Conservation (phyloP, 2,888 invertebrate genomes). For the Ophion ellenae region DNA sequence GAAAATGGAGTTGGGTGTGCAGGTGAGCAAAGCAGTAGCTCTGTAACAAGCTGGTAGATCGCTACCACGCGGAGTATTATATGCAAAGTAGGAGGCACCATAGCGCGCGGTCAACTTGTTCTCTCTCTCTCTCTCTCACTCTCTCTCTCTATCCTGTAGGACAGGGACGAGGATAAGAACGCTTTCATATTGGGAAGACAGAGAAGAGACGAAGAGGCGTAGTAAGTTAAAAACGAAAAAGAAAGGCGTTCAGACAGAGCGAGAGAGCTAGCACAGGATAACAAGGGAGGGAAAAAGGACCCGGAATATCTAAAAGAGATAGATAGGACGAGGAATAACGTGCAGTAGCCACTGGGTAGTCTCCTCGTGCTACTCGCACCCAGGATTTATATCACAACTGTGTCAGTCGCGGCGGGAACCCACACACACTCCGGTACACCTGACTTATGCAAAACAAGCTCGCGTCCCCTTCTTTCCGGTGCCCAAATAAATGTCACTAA, state of each 20-base stretch:
- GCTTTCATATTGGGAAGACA: conserved; percentile 52
- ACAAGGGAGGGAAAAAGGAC: conserved; percentile 28
- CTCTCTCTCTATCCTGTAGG: conserved; percentile 18
- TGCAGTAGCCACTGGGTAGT: conserved; percentile 78
- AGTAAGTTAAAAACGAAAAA: conserved; percentile 63
- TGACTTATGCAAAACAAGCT: conserved; percentile 83
- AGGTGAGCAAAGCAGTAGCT: conserved; percentile 67
- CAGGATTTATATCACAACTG: conserved; percentile 80
- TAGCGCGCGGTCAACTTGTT: conserved; percentile 73
- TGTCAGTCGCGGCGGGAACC: conserved; percentile 74
- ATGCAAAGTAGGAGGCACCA: conserved; percentile 82
- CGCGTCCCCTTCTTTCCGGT: conserved; percentile 71
- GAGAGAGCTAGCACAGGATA: conserved; percentile 60
- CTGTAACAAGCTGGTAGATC: conserved; percentile 62
- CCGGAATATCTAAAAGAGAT: conserved; percentile 49
- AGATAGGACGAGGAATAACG: conserved; percentile 58
- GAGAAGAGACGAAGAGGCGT: conserved; percentile 60
- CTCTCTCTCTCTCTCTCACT: conserved; percentile 22
- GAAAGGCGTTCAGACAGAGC: conserved; percentile 54
- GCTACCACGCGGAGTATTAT: conserved; percentile 77
- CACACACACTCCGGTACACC: conserved; percentile 73
- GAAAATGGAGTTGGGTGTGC: conserved; percentile 70
- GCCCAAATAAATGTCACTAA: conserved; percentile 82
- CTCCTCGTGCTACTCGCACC: conserved; percentile 74
- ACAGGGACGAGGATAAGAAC: conserved; percentile 32